Conservation (phyloP, 1,140 invertebrate genomes). For the Antheraea mylitta region DNA sequence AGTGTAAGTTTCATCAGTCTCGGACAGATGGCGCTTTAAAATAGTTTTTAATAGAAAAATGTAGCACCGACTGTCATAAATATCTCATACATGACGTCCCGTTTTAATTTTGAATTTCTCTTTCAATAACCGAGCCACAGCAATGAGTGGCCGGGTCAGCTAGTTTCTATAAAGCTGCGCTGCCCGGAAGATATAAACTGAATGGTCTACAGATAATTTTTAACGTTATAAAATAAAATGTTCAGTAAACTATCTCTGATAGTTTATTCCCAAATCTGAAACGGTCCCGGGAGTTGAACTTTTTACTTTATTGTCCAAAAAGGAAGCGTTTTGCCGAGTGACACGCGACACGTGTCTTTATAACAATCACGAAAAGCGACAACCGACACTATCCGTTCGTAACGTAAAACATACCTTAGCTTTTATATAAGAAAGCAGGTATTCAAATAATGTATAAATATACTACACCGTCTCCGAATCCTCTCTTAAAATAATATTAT, state of each 20-base stretch:
- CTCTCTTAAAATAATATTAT: constrained; percentile 72
- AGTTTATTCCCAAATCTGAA: background rate
- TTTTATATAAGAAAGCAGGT: constrained; percentile 39
- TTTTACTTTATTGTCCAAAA: constrained; percentile 65
- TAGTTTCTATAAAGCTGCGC: too few species aligned
- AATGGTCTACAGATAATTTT: too few species aligned
- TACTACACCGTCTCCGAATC: constrained; percentile 51
- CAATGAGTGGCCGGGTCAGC: too few species aligned
- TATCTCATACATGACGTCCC: too few species aligned
- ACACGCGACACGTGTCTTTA: constrained; percentile 70
- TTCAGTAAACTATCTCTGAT: background rate
- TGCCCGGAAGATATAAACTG: too few species aligned
- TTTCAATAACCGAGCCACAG: too few species aligned
- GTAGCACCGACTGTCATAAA: too few species aligned
- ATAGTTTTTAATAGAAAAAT: too few species aligned
- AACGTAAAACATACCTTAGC: constrained; percentile 53
- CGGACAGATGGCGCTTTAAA: too few species aligned
- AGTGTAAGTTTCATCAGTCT: too few species aligned
- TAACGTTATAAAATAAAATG: too few species aligned
- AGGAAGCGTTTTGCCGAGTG: constrained; percentile 69
- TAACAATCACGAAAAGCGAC: constrained; percentile 35
- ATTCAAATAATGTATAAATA: constrained; percentile 22
- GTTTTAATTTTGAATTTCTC: too few species aligned
- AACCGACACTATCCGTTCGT: constrained; percentile 24
- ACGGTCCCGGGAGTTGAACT: constrained; percentile 13